Conservation (phyloP, 2,113 vertebrate species). For the Nestor notabilis region DNA sequence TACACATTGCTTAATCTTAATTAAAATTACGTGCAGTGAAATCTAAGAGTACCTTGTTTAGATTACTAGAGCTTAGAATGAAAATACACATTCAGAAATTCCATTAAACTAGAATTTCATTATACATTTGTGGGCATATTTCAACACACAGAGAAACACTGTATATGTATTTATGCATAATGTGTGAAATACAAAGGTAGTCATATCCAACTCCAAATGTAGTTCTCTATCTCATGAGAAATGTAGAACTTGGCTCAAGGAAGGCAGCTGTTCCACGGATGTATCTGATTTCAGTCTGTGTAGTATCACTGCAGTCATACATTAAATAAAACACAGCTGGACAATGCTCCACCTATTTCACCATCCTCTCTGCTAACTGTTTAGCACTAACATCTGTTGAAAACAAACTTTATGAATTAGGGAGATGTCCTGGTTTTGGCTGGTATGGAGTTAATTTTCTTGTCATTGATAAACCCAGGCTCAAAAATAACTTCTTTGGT, state of each 20-base stretch:
- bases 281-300: slow-evolving; percentile 66
- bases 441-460: background rate
- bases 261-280: slow-evolving; percentile 48
- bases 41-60: background rate
- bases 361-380: slow-evolving; percentile 47
- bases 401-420: slow-evolving; percentile 23
- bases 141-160: background rate
- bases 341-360: slow-evolving; percentile 61
- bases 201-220: background rate
- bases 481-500: background rate
- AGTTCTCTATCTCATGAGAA: slow-evolving; percentile 50
- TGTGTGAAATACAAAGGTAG: slow-evolving; percentile 4
- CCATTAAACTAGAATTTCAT: background rate
- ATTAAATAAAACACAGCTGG: slow-evolving; percentile 65
- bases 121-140: background rate
- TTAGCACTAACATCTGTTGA: slow-evolving; percentile 54
- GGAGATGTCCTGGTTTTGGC: background rate
- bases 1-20: background rate
- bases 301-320: slow-evolving; percentile 56
- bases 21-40: background rate
- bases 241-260: slow-evolving; percentile 35
- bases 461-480: background rate
- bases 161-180: background rate
- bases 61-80: background rate
- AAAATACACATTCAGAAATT: background rate